Percentiles rank a stretch among this genome's conserved stretches.
Conservation (phyloP, 2,113 vertebrate species). For the Solea senegalensis region DNA sequence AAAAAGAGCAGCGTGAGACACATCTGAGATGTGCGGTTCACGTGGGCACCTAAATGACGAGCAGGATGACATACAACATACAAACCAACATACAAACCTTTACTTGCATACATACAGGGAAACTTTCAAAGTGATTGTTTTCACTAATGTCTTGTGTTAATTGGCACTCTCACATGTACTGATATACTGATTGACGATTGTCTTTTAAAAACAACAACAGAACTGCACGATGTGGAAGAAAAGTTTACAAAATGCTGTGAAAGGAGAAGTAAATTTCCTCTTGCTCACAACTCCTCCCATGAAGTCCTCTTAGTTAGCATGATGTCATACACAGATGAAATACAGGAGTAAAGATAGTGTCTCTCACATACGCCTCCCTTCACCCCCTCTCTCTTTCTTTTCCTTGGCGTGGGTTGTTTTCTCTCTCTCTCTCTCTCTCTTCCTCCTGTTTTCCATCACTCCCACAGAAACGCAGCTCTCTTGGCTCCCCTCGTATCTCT, state of each 20-base stretch:
- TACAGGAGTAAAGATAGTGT: constrained; percentile 54
- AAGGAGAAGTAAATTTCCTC: constrained; percentile 25
- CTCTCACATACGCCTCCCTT: constrained; percentile 54
- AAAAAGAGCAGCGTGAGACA: too few relatives aligned
- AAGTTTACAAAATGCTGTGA: constrained; percentile 5
- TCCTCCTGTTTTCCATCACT: constrained; percentile 77
- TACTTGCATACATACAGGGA: too few relatives aligned
- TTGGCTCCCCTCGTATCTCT: constrained; percentile 70
- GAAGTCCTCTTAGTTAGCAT: constrained; percentile 22
- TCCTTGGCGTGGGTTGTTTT: constrained; percentile 55
- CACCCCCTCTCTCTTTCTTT: constrained; percentile 44
- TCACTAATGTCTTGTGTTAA: neutral
- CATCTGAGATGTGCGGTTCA: too few relatives aligned
- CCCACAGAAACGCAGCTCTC: constrained; percentile 71
- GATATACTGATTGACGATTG: neutral
- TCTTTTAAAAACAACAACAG: neutral
- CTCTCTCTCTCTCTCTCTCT: constrained; percentile 41
- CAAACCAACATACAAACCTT: too few relatives aligned
- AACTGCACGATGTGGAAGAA: neutral
- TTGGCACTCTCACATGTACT: neutral
- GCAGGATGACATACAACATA: too few relatives aligned
- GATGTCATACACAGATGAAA: constrained; percentile 59
- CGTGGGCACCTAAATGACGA: too few relatives aligned
- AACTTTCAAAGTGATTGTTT: too few relatives aligned
- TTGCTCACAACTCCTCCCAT: constrained; percentile 6